Percentiles rank a stretch among this genome's conserved stretches.
Evolutionary conservation across 1,140 invertebrate species (phyloP).

Genomic region (Diorhabda sublineata): DNA sequence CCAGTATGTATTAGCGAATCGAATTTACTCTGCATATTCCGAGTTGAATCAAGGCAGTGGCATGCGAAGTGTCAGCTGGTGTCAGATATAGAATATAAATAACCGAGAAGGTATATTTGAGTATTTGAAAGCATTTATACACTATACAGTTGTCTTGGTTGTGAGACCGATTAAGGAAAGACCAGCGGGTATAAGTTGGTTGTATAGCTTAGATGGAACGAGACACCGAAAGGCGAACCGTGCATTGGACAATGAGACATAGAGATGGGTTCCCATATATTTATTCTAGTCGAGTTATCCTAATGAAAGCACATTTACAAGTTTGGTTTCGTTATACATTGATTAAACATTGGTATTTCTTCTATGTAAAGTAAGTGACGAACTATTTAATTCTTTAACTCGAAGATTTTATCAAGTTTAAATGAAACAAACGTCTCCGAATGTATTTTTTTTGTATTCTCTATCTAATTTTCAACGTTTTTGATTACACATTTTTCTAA

Average conservation of each 20-base stretch:
- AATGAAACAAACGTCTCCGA: too few relatives aligned
- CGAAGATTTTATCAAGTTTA: not conserved
- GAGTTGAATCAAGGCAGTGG: not conserved
- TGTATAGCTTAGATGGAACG: not conserved
- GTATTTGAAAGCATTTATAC: slow-evolving; percentile 1
- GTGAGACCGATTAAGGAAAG: not conserved
- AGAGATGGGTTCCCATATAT: not conserved
- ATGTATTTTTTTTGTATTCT: too few relatives aligned
- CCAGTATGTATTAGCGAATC: too few relatives aligned
- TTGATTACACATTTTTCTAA: too few relatives aligned
- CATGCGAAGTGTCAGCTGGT: not conserved
- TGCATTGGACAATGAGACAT: not conserved
- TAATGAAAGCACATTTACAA: not conserved
- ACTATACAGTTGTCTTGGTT: not conserved
- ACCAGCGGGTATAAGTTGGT: not conserved
- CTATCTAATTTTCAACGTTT: too few relatives aligned
- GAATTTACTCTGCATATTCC: not conserved
- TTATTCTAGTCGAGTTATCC: not conserved
- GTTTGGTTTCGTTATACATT: slow-evolving; percentile 2
- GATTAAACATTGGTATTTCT: slow-evolving; percentile 1
- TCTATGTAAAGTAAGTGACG: not conserved
- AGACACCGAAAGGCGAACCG: not conserved
- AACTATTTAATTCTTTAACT: not conserved
- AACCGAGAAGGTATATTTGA: not conserved
- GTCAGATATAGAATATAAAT: slow-evolving; percentile 9